Evolutionary conservation across 2,888 invertebrate species (phyloP).

Genomic region (Phyllotreta cruciferae): DNA sequence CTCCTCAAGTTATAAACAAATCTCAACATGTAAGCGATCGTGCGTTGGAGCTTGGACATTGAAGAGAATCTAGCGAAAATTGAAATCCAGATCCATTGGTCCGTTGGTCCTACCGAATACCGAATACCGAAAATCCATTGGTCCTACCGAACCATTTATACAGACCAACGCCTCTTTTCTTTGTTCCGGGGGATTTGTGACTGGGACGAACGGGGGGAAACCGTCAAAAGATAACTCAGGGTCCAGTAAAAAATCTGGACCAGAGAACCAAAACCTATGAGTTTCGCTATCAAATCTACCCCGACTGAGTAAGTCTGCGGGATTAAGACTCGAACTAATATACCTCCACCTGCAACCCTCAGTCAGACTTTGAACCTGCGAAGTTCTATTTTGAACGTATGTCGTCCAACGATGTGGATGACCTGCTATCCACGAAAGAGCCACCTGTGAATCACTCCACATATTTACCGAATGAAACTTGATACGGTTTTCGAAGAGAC

Average conservation of each 20-base stretch:
- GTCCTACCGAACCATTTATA: neutral
- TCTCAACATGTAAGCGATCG: neutral
- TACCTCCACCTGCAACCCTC: slow-evolving; percentile 30
- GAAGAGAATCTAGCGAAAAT: neutral
- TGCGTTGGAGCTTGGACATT: neutral
- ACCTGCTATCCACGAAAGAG: slow-evolving; percentile 29
- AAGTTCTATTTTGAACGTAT: slow-evolving; percentile 34
- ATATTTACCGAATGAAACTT: slow-evolving; percentile 20
- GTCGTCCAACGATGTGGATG: slow-evolving; percentile 28
- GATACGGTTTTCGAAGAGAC: slow-evolving; percentile 12
- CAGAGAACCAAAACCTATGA: neutral
- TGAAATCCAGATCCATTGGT: no score
- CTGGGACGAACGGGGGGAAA: no score
- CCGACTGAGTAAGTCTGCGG: slow-evolving; percentile 12
- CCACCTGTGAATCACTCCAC: slow-evolving; percentile 38
- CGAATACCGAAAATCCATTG: no score
- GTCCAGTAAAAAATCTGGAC: neutral
- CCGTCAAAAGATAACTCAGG: no score
- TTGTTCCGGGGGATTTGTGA: neutral
- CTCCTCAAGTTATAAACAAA: neutral
- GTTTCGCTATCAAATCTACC: neutral
- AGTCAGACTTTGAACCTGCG: slow-evolving; percentile 31
- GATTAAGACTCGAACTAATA: slow-evolving; percentile 26
- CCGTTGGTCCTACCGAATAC: no score
- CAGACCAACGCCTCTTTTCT: neutral